Percentiles rank a stretch among this genome's conserved stretches.
phyloP scores from a whole-genome alignment of 2,113 vertebrate genomes.

The Columba janthina region DNA sequence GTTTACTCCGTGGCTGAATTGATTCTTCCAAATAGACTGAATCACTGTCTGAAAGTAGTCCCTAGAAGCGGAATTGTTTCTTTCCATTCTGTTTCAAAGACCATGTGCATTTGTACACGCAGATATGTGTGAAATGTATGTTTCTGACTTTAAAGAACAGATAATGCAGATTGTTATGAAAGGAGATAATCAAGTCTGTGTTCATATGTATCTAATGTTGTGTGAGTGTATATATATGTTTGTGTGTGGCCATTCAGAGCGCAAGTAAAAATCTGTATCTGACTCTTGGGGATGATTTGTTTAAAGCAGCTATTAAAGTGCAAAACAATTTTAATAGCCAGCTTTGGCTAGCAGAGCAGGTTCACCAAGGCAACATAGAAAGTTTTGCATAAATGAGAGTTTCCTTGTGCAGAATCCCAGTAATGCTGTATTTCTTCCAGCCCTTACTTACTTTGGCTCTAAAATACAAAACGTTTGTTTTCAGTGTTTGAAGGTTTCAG shows the following conservation, averaged over 20 bases:
- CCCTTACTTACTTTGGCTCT: not conserved
- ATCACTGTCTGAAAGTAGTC: not conserved
- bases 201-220: not conserved
- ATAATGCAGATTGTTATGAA: not conserved
- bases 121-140: not conserved
- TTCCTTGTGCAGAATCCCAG: not conserved
- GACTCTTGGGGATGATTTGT: not conserved
- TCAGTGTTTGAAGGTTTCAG: not conserved
- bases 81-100: not conserved
- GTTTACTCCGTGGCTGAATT: not conserved
- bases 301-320: constrained; percentile 7
- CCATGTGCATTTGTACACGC: not conserved
- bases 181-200: not conserved
- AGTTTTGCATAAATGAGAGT: constrained; percentile 6
- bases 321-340: constrained; percentile 13
- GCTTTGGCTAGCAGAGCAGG: not conserved
- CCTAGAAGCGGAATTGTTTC: not conserved
- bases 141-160: not conserved
- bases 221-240: not conserved
- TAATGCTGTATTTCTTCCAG: constrained; percentile 19
- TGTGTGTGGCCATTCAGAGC: not conserved
- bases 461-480: not conserved
- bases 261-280: not conserved
- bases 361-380: constrained; percentile 34
- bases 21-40: not conserved